These are phyloP conservation scores for Euspilapteryx auroguttella DNA, from an alignment of 2,888 invertebrate genomes.

Conservation along the genomic window DNA sequence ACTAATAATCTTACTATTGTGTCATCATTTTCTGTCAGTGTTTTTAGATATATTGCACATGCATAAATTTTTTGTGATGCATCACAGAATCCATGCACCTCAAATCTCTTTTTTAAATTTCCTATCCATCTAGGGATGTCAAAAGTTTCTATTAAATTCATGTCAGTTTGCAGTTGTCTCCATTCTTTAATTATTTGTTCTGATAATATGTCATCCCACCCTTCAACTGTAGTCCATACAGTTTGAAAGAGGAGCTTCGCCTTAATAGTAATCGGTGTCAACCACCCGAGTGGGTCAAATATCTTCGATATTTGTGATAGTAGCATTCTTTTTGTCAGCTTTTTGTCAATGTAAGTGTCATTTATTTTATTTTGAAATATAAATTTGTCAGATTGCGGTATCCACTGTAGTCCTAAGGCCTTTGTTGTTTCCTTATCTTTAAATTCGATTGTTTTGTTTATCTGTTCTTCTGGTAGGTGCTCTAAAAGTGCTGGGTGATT, in stretches of 20 bases:
- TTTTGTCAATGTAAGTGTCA: too few species aligned
- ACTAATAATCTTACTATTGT: too few species aligned
- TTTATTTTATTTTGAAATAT: too few species aligned
- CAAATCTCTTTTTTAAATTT: slow-evolving; percentile 1
- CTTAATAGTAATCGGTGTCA: slow-evolving; percentile 9
- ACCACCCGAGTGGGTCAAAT: slow-evolving; percentile 12
- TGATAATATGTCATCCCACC: slow-evolving; percentile 9
- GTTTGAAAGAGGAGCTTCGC: slow-evolving; percentile 11
- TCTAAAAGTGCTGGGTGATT: too few species aligned
- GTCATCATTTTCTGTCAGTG: neutral
- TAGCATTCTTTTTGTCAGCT: neutral
- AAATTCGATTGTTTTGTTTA: too few species aligned
- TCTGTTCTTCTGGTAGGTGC: too few species aligned
- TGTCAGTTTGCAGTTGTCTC: slow-evolving; percentile 6
- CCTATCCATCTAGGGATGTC: slow-evolving; percentile 6
- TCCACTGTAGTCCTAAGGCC: too few species aligned
- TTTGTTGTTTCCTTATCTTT: too few species aligned
- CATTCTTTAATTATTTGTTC: slow-evolving; percentile 8
- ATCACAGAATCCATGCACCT: slow-evolving; percentile 1
- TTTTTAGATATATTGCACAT: neutral
- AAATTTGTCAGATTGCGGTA: too few species aligned
- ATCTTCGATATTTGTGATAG: slow-evolving; percentile 10
- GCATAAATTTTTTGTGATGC: neutral
- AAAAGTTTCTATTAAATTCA: slow-evolving; percentile 4
- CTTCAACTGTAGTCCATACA: slow-evolving; percentile 7